These are phyloP conservation scores for human (Homo sapiens) DNA, from an alignment of 2,113 vertebrate genomes.

Conservation along the genomic window DNA sequence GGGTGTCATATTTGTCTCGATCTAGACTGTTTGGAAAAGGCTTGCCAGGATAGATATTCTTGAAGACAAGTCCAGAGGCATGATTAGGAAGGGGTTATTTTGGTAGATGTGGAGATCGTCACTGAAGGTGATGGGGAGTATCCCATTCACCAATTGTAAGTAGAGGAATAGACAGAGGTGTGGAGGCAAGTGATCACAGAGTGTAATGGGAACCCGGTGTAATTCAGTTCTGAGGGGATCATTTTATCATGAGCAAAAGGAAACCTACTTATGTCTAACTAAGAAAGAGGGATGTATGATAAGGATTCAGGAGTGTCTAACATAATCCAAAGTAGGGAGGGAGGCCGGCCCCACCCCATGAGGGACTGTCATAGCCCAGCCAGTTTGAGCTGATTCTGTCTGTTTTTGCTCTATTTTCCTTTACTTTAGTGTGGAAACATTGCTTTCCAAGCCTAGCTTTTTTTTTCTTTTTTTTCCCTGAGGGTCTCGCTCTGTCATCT, in stretches of 20 bases:
- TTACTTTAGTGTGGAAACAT: background rate
- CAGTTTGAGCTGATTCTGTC: background rate
- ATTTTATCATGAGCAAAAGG: background rate
- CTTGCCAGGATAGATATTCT: background rate
- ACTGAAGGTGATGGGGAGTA: background rate
- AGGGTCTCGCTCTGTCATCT: no score
- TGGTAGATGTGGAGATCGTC: background rate
- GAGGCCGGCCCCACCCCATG: background rate
- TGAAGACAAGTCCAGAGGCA: background rate
- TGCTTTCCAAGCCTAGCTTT: background rate
- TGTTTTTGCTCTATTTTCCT: background rate
- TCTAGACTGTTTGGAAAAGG: background rate
- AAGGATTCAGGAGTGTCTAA: background rate
- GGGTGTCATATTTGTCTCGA: background rate
- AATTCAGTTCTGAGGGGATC: background rate
- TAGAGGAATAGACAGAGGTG: background rate
- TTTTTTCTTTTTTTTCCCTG: no score
- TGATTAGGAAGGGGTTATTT: background rate
- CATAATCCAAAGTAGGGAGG: background rate
- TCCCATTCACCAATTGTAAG: background rate
- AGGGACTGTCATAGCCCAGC: background rate
- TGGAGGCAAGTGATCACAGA: background rate
- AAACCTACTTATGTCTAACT: background rate
- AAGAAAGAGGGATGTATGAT: background rate
- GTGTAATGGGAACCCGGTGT: fast-evolving